Percentiles rank a stretch among this genome's conserved stretches.
phyloP scores from a whole-genome alignment of 2,113 vertebrate species.

The Alligator sinensis region DNA sequence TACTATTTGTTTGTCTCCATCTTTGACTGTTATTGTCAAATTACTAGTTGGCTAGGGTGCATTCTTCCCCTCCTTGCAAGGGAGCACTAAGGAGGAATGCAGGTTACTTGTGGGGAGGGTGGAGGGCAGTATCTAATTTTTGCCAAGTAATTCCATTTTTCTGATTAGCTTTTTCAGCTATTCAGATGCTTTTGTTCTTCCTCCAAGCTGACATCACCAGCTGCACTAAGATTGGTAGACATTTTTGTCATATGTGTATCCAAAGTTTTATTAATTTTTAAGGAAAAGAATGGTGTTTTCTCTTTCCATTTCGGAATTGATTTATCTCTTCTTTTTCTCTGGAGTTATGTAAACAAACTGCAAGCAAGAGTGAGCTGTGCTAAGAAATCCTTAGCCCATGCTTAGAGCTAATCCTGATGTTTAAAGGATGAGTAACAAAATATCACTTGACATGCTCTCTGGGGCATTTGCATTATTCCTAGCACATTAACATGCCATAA shows the following conservation, averaged over 20 bases:
- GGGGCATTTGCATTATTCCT: background rate
- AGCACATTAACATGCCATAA: background rate
- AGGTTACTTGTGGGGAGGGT: background rate
- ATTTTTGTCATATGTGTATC: background rate
- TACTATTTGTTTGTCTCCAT: background rate
- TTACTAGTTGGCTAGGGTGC: background rate
- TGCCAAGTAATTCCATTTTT: background rate
- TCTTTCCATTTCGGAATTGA: no score
- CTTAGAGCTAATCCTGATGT: background rate
- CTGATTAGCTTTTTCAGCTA: background rate
- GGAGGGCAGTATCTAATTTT: background rate
- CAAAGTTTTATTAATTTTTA: background rate
- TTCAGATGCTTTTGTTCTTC: background rate
- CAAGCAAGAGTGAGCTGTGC: background rate
- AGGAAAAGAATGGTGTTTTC: background rate
- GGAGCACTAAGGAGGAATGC: background rate
- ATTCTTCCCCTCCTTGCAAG: no score
- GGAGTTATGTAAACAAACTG: background rate
- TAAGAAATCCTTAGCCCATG: background rate
- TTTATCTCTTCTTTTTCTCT: background rate
- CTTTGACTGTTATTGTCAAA: background rate
- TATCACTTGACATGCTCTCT: accelerated
- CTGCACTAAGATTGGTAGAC: background rate
- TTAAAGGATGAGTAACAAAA: background rate
- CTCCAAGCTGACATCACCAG: background rate